Conservation (phyloP, 2,113 vertebrate genomes). For the Phoxinus phoxinus region DNA sequence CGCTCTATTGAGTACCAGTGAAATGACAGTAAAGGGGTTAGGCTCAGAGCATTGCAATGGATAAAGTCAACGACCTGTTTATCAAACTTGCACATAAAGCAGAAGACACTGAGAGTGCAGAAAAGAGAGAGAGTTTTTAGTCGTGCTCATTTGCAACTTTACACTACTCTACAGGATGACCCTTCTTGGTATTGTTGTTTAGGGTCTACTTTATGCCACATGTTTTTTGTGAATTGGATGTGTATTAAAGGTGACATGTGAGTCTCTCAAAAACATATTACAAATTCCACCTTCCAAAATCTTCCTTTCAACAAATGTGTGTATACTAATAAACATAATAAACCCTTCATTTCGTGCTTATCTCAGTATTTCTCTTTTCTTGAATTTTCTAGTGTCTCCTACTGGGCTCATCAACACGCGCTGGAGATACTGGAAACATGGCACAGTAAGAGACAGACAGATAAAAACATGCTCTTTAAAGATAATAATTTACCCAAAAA, state of each 20-base stretch:
- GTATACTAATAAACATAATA: not conserved
- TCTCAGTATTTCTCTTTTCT: not conserved
- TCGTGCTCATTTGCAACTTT: not conserved
- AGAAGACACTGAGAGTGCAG: not conserved
- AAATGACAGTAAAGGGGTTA: not conserved
- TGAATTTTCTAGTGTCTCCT: constrained; percentile 12
- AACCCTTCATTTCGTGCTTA: not conserved
- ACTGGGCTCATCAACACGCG: constrained; percentile 44
- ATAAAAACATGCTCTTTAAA: not conserved
- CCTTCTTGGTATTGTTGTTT: not conserved
- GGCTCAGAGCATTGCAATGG: not conserved
- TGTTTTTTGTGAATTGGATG: not conserved
- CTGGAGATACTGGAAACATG: constrained; percentile 71
- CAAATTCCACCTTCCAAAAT: not conserved
- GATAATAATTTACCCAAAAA: not conserved
- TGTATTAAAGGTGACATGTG: not conserved
- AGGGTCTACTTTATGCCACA: no score
- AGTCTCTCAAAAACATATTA: not conserved
- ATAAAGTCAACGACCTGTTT: not conserved
- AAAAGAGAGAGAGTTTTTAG: not conserved
- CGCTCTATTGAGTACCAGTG: constrained; percentile 4
- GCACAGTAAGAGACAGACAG: constrained; percentile 70
- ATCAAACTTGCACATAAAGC: not conserved
- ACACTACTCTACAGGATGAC: not conserved
- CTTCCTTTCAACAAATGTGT: not conserved